Evolutionary conservation across 2,888 invertebrate species (phyloP).

Genomic region (Perizoma flavofasciatum): DNA sequence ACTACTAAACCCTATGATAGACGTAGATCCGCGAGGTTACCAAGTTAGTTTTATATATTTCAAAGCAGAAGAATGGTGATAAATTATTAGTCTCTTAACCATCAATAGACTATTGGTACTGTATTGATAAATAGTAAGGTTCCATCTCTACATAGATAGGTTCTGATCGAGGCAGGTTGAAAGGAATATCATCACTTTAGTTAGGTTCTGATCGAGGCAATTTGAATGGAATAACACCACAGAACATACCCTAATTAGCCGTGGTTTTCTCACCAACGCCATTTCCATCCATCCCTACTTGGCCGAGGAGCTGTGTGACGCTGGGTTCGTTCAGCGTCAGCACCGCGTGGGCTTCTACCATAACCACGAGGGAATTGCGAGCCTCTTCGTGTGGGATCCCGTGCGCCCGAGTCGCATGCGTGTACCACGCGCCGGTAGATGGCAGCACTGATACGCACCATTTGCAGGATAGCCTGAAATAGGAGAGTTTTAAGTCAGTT

Average conservation of each 20-base stretch:
- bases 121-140: too few species aligned
- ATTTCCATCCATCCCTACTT: conserved; percentile 63
- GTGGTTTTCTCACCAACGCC: conserved; percentile 23
- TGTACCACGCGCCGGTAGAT: conserved; percentile 85
- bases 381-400: conserved; percentile 84
- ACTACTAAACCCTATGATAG: too few species aligned
- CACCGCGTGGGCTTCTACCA: conserved; percentile 86
- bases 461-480: conserved; percentile 79
- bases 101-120: too few species aligned
- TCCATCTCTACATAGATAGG: too few species aligned
- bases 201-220: too few species aligned
- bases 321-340: conserved; percentile 77
- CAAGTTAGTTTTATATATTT: too few species aligned
- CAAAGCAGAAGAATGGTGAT: too few species aligned
- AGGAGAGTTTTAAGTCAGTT: background rate
- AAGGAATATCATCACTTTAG: too few species aligned
- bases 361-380: conserved; percentile 84
- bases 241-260: conserved; percentile 21
- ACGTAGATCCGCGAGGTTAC: too few species aligned
- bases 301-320: conserved; percentile 72
- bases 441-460: conserved; percentile 80
- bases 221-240: too few species aligned
- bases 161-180: too few species aligned
- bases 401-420: conserved; percentile 83
- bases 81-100: too few species aligned